Conservation (phyloP, 2,113 vertebrate genomes). For the Cyrtonyx montezumae region DNA sequence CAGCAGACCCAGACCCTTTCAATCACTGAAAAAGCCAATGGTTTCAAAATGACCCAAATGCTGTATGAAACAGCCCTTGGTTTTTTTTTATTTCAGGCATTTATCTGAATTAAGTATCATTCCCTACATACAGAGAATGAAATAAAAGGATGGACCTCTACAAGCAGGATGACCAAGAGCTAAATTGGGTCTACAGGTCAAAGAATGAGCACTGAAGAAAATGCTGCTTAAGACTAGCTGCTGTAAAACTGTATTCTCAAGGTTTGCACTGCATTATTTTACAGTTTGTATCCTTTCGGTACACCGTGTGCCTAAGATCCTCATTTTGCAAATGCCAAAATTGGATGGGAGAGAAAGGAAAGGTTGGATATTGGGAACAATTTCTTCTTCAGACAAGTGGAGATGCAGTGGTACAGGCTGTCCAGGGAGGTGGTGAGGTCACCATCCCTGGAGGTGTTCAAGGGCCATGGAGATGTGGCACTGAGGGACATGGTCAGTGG, state of each 20-base stretch:
- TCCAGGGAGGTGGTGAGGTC: no score
- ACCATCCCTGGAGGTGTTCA: no score
- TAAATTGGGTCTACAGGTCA: background rate
- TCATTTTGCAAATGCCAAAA: background rate
- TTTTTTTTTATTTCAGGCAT: background rate
- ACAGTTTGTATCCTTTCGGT: background rate
- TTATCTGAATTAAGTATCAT: background rate
- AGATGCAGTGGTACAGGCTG: no score
- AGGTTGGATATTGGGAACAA: background rate
- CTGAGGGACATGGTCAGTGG: no score
- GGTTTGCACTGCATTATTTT: background rate
- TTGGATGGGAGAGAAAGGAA: background rate
- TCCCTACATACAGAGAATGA: fast-evolving
- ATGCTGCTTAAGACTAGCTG: background rate
- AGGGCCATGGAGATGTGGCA: no score
- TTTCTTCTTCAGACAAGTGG: no score
- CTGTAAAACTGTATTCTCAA: background rate
- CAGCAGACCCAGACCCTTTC: background rate
- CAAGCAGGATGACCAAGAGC: background rate
- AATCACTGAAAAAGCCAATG: background rate
- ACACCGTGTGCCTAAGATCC: no score
- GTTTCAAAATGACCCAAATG: background rate
- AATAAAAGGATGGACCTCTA: background rate
- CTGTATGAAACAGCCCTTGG: background rate
- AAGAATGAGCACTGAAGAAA: background rate